These are phyloP conservation scores for Saturnia pavonia DNA, from an alignment of 2,888 invertebrate species.

Conservation along the genomic window DNA sequence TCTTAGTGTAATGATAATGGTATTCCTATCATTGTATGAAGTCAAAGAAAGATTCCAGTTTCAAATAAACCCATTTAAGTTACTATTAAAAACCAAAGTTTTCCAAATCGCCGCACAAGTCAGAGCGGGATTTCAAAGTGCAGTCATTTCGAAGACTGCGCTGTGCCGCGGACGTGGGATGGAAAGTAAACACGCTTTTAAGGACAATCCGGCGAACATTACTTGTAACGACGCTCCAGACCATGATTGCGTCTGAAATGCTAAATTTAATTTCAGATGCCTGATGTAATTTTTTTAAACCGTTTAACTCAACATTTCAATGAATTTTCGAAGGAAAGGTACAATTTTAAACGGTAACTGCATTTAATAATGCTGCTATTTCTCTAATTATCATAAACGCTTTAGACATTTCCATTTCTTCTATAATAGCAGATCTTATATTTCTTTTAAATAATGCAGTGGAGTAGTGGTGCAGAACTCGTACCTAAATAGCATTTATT, in stretches of 20 bases:
- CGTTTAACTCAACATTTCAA: not conserved
- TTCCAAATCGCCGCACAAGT: conserved; percentile 25
- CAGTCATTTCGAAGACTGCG: conserved; percentile 9
- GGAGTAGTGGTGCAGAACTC: no score
- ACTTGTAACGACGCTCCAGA: conserved; percentile 22
- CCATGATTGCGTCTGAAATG: conserved; percentile 17
- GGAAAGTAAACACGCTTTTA: conserved; percentile 22
- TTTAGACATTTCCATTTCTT: no score
- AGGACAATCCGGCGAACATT: conserved; percentile 22
- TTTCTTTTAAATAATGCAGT: no score
- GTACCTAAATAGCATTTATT: no score
- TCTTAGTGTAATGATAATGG: not conserved
- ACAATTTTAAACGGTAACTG: not conserved
- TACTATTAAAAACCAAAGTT: conserved; percentile 9
- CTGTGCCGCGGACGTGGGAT: conserved; percentile 16
- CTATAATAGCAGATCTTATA: no score
- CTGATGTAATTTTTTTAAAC: conserved; percentile 18
- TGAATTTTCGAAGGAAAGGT: not conserved
- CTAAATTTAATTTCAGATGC: conserved; percentile 24
- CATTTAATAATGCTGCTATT: no score
- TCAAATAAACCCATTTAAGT: not conserved
- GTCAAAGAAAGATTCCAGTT: not conserved
- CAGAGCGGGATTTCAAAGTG: conserved; percentile 5
- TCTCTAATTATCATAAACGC: no score
- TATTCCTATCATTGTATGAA: not conserved